phyloP scores from a whole-genome alignment of 2,888 invertebrate genomes.

The Alloscopus bannaensis region DNA sequence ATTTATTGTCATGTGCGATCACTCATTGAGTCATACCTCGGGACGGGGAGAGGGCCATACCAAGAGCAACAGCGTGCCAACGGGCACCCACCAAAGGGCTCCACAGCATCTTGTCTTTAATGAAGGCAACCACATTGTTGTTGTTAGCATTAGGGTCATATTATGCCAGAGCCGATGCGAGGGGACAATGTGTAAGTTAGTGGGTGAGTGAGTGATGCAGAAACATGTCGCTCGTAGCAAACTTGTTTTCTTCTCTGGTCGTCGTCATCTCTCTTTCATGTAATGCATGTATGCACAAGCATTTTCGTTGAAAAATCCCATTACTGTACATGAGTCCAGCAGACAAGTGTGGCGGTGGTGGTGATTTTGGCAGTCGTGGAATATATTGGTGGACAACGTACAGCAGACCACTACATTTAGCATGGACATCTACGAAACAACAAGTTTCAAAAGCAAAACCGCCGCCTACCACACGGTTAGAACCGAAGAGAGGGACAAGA shows the following conservation, averaged over 20 bases:
- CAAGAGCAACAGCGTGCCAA: not conserved
- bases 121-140: slow-evolving; percentile 59
- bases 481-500: too few species aligned
- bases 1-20: slow-evolving; percentile 49
- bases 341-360: not conserved
- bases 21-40: slow-evolving; percentile 49
- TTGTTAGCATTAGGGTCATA: slow-evolving; percentile 38
- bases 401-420: slow-evolving; percentile 47
- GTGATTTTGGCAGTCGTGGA: not conserved
- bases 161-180: not conserved
- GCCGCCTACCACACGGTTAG: too few species aligned
- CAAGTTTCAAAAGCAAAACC: slow-evolving; percentile 53
- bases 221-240: slow-evolving; percentile 44
- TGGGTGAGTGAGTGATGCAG: slow-evolving; percentile 36
- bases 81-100: slow-evolving; percentile 15
- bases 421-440: slow-evolving; percentile 50
- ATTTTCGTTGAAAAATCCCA: slow-evolving; percentile 52
- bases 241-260: slow-evolving; percentile 36
- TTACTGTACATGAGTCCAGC: slow-evolving; percentile 26
- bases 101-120: slow-evolving; percentile 34
- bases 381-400: too few species aligned
- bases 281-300: slow-evolving; percentile 47
- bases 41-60: slow-evolving; percentile 1
- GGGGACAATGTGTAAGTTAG: slow-evolving; percentile 46
- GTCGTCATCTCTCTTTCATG: not conserved